Evolutionary conservation across 2,113 vertebrate species (phyloP).

Genomic region (Rhadina sibilatrix): DNA sequence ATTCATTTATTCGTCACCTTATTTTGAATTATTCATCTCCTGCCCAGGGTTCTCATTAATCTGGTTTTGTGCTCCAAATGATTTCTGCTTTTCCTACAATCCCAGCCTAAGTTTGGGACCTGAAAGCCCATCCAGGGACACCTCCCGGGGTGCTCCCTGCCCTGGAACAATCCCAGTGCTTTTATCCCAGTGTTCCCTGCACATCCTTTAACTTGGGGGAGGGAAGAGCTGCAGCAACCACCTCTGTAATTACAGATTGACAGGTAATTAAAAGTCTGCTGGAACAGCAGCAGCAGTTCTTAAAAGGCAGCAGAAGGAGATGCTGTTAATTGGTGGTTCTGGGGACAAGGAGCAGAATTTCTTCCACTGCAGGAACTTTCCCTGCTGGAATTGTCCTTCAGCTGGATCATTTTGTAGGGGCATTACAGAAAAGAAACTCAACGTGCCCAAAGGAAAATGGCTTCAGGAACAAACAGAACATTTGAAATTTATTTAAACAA

Average conservation of each 20-base stretch:
- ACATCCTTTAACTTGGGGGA: accelerated
- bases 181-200: not conserved
- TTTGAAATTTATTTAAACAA: not conserved
- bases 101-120: not conserved
- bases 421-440: not conserved
- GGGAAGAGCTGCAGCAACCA: not conserved
- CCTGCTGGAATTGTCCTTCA: not conserved
- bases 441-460: accelerated
- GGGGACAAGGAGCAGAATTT: not conserved
- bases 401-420: not conserved
- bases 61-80: accelerated
- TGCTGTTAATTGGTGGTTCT: accelerated
- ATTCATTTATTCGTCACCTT: accelerated
- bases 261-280: not conserved
- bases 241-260: not conserved
- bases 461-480: not conserved
- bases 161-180: not conserved
- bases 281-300: not conserved
- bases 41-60: not conserved
- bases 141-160: not conserved
- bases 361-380: not conserved
- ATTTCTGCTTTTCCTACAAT: accelerated
- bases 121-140: not conserved
- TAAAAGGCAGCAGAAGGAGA: not conserved
- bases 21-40: accelerated